Evolutionary conservation across 2,113 vertebrate species (phyloP), one percentile per base, ranked within the genome.

Genomic region (Harpagus bidentatus): DNA sequence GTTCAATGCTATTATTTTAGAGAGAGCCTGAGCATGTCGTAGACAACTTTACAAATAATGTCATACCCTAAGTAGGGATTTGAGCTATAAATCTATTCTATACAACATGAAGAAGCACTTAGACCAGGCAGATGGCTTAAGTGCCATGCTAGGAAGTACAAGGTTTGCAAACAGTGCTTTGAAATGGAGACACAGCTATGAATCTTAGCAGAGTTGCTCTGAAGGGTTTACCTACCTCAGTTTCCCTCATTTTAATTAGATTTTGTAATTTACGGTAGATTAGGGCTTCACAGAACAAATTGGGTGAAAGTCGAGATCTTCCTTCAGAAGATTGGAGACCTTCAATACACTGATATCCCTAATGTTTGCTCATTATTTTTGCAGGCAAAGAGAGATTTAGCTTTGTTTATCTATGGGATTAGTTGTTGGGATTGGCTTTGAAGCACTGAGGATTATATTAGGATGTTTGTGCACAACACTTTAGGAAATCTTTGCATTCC

Each of bases 391-490:
- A 58, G 97, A 95, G 96, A 42, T 97, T 97, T 97, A 88, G 89
- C 82, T 94, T 94, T 86, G 95, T 96, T 97, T 95, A 90, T 97
- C 96, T 95, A 50, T 23, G 50, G 93, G 96, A 97, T 97, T 97
- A 97, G 91, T 90, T 72, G 53, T 32, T 70, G 87, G 84, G 96
- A 93, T 96, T 97, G 95, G 94, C 93, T 96, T 88, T 76, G 91
- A 65, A 90, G 89, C 94, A 83, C 86, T 16, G 50, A 45, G 97
- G 97, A 97, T 97, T 97, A 93, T 95, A 59, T 94, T 87, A 5
- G 42, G 70, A 93, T 94, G 86, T 91, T 94, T 77, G 89, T 91
- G 93, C 89, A 36, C 95, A 50, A 70, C 84, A 80, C 96, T 97
- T 94, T 0, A 62, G 94, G 89, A 71, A 70, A 70, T 77, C 95